phyloP scores from a whole-genome alignment of 2,888 invertebrate genomes.

The Drosophila neotestacea region DNA sequence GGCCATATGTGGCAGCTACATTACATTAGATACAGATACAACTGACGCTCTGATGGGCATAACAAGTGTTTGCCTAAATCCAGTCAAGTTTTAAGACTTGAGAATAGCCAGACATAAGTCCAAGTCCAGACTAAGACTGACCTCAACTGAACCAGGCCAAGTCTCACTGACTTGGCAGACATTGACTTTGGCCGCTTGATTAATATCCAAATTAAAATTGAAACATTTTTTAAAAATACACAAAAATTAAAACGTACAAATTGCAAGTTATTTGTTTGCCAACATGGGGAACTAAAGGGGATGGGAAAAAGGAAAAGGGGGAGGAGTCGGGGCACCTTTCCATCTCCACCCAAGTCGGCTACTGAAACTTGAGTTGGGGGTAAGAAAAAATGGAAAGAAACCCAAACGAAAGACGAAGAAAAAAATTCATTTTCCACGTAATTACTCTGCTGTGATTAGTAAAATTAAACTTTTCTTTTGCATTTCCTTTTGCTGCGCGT shows the following conservation, averaged over 20 bases:
- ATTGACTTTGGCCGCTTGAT: constrained; percentile 64
- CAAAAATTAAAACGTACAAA: constrained; percentile 83
- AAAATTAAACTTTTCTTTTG: constrained; percentile 84
- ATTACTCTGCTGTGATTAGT: constrained; percentile 85
- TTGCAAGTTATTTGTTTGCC: constrained; percentile 83
- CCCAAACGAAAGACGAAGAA: constrained; percentile 13
- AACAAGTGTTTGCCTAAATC: constrained; percentile 38
- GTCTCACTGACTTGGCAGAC: neutral
- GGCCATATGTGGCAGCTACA: constrained; percentile 53
- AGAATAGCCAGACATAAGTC: constrained; percentile 1
- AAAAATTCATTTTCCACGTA: constrained; percentile 85
- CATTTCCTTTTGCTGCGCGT: constrained; percentile 66
- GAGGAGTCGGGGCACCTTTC: constrained; percentile 44
- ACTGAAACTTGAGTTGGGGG: constrained; percentile 21
- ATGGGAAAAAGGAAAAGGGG: neutral
- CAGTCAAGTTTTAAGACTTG: neutral
- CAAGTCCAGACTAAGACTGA: constrained; percentile 10
- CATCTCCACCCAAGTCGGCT: constrained; percentile 14
- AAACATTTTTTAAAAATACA: constrained; percentile 71
- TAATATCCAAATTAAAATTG: constrained; percentile 83
- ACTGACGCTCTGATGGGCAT: constrained; percentile 15
- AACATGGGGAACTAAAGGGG: neutral
- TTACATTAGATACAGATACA: constrained; percentile 26
- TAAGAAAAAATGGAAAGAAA: constrained; percentile 24
- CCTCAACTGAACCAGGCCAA: constrained; percentile 19